Conservation (phyloP, 2,797 vertebrate genomes). For the Periparus ater region DNA sequence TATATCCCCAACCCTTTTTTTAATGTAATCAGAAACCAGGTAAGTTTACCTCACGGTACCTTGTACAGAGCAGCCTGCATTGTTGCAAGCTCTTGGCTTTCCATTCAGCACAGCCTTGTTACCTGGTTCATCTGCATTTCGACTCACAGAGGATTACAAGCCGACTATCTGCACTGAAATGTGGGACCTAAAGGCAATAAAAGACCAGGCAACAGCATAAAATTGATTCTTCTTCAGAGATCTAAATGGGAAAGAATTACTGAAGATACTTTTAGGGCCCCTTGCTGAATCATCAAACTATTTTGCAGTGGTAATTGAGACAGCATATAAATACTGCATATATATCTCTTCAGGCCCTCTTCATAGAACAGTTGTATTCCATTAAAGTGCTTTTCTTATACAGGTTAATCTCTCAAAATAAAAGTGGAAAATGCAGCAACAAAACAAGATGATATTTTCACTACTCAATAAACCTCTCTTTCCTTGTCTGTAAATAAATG, state of each 20-base stretch:
- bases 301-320: constrained; percentile 60
- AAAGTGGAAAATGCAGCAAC: constrained; percentile 58
- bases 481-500: constrained; percentile 51
- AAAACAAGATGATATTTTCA: constrained; percentile 56
- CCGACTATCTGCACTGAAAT: background rate
- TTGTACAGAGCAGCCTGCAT: background rate
- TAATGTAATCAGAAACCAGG: background rate
- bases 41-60: background rate
- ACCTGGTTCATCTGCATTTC: constrained; percentile 4
- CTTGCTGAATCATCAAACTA: constrained; percentile 66
- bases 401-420: constrained; percentile 65
- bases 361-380: constrained; percentile 44
- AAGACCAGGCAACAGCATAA: constrained; percentile 14
- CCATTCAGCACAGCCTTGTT: background rate
- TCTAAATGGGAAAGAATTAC: constrained; percentile 49
- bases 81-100: background rate
- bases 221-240: constrained; percentile 47
- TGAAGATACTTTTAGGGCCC: constrained; percentile 8
- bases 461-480: constrained; percentile 49
- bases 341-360: constrained; percentile 53
- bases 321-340: constrained; percentile 64
- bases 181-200: constrained; percentile 20
- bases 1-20: background rate
- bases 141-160: background rate
- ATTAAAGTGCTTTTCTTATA: constrained; percentile 53